A percentile compares a stretch with the other conserved stretches of the same genome.
Conservation (phyloP, 2,888 invertebrate genomes). For the Melipona beecheii region DNA sequence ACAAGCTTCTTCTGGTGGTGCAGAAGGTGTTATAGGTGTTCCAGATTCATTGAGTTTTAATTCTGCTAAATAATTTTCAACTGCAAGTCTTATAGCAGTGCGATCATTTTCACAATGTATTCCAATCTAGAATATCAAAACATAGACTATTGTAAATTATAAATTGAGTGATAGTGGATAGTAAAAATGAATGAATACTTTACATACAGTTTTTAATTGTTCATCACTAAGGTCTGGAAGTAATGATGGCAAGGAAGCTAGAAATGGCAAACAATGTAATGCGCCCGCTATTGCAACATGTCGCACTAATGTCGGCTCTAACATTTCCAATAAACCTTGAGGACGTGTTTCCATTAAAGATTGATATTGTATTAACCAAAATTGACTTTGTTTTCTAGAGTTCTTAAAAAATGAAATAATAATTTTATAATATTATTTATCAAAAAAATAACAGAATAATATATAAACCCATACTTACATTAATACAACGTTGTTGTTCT, state of each 20-base stretch:
- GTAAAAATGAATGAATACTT: neutral
- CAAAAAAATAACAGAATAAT: neutral
- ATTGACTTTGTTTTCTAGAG: slow-evolving; percentile 82
- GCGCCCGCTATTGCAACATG: slow-evolving; percentile 90
- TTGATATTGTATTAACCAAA: slow-evolving; percentile 93
- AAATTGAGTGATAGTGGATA: neutral
- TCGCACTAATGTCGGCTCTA: slow-evolving; percentile 89
- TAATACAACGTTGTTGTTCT: slow-evolving; percentile 85
- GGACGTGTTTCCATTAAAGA: slow-evolving; percentile 91
- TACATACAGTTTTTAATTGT: slow-evolving; percentile 85
- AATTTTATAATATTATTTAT: slow-evolving; percentile 17
- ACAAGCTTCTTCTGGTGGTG: slow-evolving; percentile 77
- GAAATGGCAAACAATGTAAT: slow-evolving; percentile 91
- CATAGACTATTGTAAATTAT: neutral
- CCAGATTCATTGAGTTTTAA: slow-evolving; percentile 73
- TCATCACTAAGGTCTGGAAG: slow-evolving; percentile 86
- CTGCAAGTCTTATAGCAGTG: slow-evolving; percentile 87
- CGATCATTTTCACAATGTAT: slow-evolving; percentile 85
- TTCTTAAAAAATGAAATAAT: slow-evolving; percentile 33
- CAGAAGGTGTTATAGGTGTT: slow-evolving; percentile 73
- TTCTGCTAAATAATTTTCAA: slow-evolving; percentile 85
- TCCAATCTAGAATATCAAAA: slow-evolving; percentile 75
- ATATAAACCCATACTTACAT: slow-evolving; percentile 74
- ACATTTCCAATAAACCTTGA: slow-evolving; percentile 87
- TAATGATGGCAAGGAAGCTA: slow-evolving; percentile 85